phyloP scores from a whole-genome alignment of 2,797 vertebrate genomes.

The Rhinophrynus dorsalis region DNA sequence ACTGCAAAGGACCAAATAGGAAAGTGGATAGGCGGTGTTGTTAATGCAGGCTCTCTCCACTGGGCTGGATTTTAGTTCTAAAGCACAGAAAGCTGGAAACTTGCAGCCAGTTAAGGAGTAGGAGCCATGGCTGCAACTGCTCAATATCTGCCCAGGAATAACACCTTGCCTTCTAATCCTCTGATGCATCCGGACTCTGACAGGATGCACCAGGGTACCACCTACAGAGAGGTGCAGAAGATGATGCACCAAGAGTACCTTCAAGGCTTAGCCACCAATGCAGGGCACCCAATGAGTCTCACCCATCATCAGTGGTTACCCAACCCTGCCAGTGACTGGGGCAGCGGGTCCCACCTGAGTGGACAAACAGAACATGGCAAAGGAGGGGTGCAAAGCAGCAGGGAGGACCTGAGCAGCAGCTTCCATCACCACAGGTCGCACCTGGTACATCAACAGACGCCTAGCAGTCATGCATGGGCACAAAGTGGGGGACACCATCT shows the following conservation, averaged over 20 bases:
- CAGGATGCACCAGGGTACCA: conserved; percentile 91
- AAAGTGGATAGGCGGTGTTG: conserved; percentile 75
- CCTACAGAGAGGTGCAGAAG: conserved; percentile 97
- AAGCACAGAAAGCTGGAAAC: conserved; percentile 82
- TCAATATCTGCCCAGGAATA: conserved; percentile 93
- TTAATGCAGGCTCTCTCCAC: conserved; percentile 74
- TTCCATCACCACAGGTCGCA: conserved; percentile 87
- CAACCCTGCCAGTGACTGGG: conserved; percentile 88
- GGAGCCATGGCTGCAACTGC: conserved; percentile 94
- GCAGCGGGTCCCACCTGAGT: conserved; percentile 80
- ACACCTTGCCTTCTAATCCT: conserved; percentile 85
- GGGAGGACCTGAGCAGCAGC: conserved; percentile 81
- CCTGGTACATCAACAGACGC: conserved; percentile 89
- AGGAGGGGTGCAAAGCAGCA: conserved; percentile 74
- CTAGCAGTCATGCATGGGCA: conserved; percentile 83
- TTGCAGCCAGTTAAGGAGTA: conserved; percentile 82
- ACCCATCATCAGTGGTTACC: conserved; percentile 96
- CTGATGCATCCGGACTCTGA: conserved; percentile 95
- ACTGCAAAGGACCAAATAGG: conserved; percentile 78
- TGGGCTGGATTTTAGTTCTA: conserved; percentile 84
- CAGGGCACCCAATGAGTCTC: conserved; percentile 92
- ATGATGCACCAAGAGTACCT: conserved; percentile 98
- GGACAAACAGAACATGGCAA: conserved; percentile 81
- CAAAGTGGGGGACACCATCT: conserved; percentile 86
- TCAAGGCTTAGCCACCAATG: conserved; percentile 89